Percentiles rank a stretch among this genome's conserved stretches.
Conservation (phyloP, 2,797 vertebrate species). For the Protonibea diacanthus region DNA sequence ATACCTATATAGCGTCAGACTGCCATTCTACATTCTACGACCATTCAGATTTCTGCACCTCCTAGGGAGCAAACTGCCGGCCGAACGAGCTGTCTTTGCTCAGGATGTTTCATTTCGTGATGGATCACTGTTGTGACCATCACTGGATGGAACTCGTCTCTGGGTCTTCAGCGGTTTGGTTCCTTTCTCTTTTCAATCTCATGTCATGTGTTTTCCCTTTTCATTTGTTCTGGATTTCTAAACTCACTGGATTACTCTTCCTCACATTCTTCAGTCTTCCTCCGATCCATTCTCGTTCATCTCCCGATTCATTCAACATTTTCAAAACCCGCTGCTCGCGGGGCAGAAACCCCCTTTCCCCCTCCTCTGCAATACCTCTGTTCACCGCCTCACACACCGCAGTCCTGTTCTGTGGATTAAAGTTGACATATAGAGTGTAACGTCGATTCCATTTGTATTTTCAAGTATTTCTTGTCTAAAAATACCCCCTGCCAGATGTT, state of each 20-base stretch:
- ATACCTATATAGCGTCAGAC: too few species aligned
- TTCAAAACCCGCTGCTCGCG: background rate
- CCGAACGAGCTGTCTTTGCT: too few species aligned
- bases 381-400: background rate
- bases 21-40: too few species aligned
- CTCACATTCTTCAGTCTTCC: background rate
- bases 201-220: background rate
- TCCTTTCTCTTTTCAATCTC: background rate
- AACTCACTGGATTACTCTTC: background rate
- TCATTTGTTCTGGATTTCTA: background rate
- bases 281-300: too few species aligned
- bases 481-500: constrained; percentile 47
- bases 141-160: background rate
- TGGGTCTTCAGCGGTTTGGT: background rate
- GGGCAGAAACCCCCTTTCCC: background rate
- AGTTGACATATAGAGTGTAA: background rate
- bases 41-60: too few species aligned
- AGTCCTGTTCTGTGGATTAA: background rate
- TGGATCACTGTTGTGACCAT: too few species aligned
- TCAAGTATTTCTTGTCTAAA: background rate
- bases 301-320: too few species aligned
- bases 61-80: too few species aligned
- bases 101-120: too few species aligned
- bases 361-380: background rate
- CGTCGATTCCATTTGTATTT: background rate